Base-by-base conservation (phyloP, 2,797 vertebrate species). In the Xerus rutilus region DNA sequence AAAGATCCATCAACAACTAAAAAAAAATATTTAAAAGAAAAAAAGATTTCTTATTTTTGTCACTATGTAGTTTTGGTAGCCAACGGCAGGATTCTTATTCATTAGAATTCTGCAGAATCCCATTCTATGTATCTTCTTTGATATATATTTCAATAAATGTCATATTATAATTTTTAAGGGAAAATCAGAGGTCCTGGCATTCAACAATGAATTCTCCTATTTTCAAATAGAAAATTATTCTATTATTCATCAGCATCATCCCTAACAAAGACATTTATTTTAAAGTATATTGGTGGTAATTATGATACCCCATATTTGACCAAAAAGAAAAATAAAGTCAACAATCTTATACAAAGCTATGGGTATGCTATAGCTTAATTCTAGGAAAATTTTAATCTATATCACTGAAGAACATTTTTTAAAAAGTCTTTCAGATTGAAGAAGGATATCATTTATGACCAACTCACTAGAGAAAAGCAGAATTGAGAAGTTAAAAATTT, bases 151-250 rank as follows among this genome's bases (percentile, higher is more conserved):
- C 39, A 62, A 73, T 12, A 28, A 81, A 64, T 65, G 82, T 85
- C 12, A 39, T 59, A 45, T 73, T 43, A 25, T 49, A 57, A 73
- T 85, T 59, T 76, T 76, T n/a, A 49, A 43, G 21, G 23, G 69
- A 77, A 89, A 95, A 70, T n/a, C 39, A 78, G 65, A 92, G 32
- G 17, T 77, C 14, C 54, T 83, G 18, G 21, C 18, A 95, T 78
- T 77, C 39, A 72, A 17, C 45, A 52, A 45, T 92, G 39, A 94
- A 45, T 89, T 86, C 13, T 79, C 32, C 30, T 70, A 17, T 84
- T 86, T 95, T 92, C 47, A 94, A 49, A 54, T 3, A 73, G 52
- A 89, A 39, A 76, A 73, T 73, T 82, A 91, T 89, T 47, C 72
- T 65, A 15, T 30, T 43, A 15, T 65, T 67, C 20, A 72, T 59